phyloP scores from a whole-genome alignment of 2,888 invertebrate genomes.

The Strigamia transsilvanica region DNA sequence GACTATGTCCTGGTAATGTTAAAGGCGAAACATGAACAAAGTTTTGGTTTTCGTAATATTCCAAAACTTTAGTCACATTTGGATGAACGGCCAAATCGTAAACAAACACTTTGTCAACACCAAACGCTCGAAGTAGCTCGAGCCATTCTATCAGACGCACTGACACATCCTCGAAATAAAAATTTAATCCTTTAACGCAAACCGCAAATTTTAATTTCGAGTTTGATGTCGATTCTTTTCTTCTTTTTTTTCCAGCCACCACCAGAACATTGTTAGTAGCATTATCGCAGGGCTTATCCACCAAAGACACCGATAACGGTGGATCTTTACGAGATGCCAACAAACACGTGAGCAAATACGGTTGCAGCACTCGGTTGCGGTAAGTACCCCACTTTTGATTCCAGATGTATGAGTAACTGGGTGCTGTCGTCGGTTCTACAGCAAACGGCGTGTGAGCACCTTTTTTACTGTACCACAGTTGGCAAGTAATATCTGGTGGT shows the following conservation, averaged over 20 bases:
- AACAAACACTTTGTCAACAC: slow-evolving; percentile 90
- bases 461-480: slow-evolving; percentile 87
- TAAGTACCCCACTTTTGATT: slow-evolving; percentile 94
- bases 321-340: slow-evolving; percentile 71
- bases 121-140: slow-evolving; percentile 82
- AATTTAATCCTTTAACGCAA: slow-evolving; percentile 93
- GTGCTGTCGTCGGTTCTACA: slow-evolving; percentile 77
- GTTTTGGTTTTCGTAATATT: slow-evolving; percentile 69
- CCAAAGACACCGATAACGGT: slow-evolving; percentile 50
- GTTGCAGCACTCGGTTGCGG: slow-evolving; percentile 88
- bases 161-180: slow-evolving; percentile 88
- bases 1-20: slow-evolving; percentile 87
- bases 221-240: slow-evolving; percentile 59
- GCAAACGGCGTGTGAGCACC: slow-evolving; percentile 79
- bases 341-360: slow-evolving; percentile 87
- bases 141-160: slow-evolving; percentile 93
- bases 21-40: slow-evolving; percentile 80
- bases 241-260: slow-evolving; percentile 26
- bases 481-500: slow-evolving; percentile 82
- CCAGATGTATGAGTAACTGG: slow-evolving; percentile 76
- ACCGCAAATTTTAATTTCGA: slow-evolving; percentile 81
- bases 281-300: slow-evolving; percentile 59
- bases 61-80: slow-evolving; percentile 80
- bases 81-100: slow-evolving; percentile 87
- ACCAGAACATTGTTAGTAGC: slow-evolving; percentile 68